Base-by-base conservation (phyloP, 37 sponge, comb jelly and placozoan genomes). In the Chondrosia reniformis region DNA sequence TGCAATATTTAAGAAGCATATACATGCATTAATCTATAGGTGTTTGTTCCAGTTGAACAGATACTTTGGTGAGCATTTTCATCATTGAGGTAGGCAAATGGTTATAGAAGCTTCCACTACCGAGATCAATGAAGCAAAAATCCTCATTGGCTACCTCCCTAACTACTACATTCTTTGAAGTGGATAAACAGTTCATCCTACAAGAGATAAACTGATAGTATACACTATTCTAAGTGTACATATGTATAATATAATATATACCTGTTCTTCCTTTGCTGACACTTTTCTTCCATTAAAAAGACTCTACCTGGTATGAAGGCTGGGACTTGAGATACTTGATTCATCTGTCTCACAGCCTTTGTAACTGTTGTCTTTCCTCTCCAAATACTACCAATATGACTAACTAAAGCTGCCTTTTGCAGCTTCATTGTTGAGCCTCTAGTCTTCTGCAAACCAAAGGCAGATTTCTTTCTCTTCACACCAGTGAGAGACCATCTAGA, bases 261-360 rank as follows among this genome's bases (percentile, higher is more conserved):
- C 15, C 15, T 49, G 15, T 15, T n/a, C n/a, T n/a, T n/a, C n/a
- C n/a, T n/a, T n/a, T n/a, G n/a, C n/a, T n/a, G n/a, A n/a, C n/a
- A n/a, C n/a, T n/a, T n/a, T 22, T 62, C 63, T 28, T 62, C 63
- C 21, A 62, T 62, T 8, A 62, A n/a, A 12, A 24, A n/a, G 27
- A 62, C 63, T n/a, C 63, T 62, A 25, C 63, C 63, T 25, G 63
- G 63, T 62, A 62, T 62, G 63, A 62, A 62, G 13, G 63, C 63
- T 9, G 63, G 63, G 8, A 62, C 25, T 24, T 28, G 21, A 9
- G 63, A 62, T 12, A 62, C 63, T 28, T 62, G 8, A 9, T 12
- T 62, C 63, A 62, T 62, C 63, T 62, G 63, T 28, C 63, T 62
- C 63, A 62, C 63, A 22, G 63, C 63, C n/a, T 62, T 62, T 9